Base-by-base conservation (phyloP, 2,797 vertebrate species). In the Arnoldichthys spilopterus region DNA sequence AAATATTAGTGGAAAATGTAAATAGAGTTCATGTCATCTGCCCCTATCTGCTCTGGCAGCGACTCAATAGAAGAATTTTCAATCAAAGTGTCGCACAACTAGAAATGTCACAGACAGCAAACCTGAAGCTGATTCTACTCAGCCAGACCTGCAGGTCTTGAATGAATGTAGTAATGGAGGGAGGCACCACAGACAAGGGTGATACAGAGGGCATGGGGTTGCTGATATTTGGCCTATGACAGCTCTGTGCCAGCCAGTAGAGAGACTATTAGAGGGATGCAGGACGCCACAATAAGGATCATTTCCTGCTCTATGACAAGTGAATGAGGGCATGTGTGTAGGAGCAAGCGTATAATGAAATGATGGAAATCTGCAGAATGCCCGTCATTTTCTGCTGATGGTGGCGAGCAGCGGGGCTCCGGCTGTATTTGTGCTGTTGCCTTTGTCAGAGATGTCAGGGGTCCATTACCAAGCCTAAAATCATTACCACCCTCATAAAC, bases 401-500 rank as follows among this genome's bases (percentile, higher is more conserved):
- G 73, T n/a, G 32, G 63, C 40, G 45, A 83, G 79, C 77, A 63
- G 81, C 66, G 49, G 61, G 76, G 62, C 68, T 83, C 72, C 75
- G 40, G 81, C 62, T 6, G 66, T 68, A 56, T 86, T 74, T 80
- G 47, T 67, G 62, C 66, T 37, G 69, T 66, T 77, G 83, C 81
- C 71, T 81, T 82, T 83, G 76, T 85, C 72, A 63, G 61, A 74
- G 70, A 59, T 79, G 81, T 69, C 70, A 82, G 45, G 82, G 84
- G 49, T 82, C 75, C 66, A 87, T 86, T 82, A 85, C 84, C 32
- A 53, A 76, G 68, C 68, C 81, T 74, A 83, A 78, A 72, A 62
- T 82, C 83, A 80, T 86, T 85, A 87, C 81, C 72, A 40, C 30
- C 12, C 68, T 80, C 84, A 80, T 84, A 83, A 81, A 80, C 77